These are phyloP conservation scores for Hydractinia symbiolongicarpus DNA, from an alignment of 30 jellyfish, hydroid and myxozoan species.

Conservation along the genomic window DNA sequence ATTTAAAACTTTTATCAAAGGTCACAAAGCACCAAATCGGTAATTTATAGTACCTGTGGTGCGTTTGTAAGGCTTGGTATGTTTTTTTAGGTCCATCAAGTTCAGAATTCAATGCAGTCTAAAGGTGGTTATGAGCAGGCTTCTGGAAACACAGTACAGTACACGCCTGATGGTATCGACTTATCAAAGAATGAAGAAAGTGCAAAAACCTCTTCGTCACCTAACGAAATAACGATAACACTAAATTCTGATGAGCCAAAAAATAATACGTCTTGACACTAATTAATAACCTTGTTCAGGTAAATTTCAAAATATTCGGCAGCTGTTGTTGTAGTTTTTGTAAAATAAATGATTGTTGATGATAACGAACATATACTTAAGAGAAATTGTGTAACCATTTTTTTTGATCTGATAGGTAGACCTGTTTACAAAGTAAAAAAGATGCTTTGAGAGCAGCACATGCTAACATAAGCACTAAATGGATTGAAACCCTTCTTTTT, in stretches of 20 bases:
- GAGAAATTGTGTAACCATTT: too few relatives aligned
- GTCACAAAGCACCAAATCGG: neutral
- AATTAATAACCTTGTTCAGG: neutral
- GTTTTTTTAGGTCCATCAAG: slow-evolving; percentile 50
- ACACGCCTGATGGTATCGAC: slow-evolving; percentile 39
- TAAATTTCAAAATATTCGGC: too few relatives aligned
- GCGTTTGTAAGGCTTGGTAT: neutral
- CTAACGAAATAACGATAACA: slow-evolving; percentile 3
- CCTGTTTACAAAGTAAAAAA: too few relatives aligned
- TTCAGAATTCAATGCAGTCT: slow-evolving; percentile 75
- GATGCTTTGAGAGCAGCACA: too few relatives aligned
- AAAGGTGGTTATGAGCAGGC: slow-evolving; percentile 70
- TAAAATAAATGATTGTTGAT: too few relatives aligned
- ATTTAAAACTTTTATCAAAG: neutral
- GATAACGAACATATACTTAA: too few relatives aligned
- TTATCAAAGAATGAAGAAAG: slow-evolving; percentile 6
- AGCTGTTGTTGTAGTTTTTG: too few relatives aligned
- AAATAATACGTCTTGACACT: neutral
- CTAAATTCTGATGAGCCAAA: slow-evolving; percentile 2
- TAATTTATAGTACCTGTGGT: too few relatives aligned
- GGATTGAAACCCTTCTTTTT: too few relatives aligned
- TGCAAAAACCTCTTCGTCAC: slow-evolving; percentile 1
- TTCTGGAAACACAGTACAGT: slow-evolving; percentile 3
- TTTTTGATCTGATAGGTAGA: too few relatives aligned
- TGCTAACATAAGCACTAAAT: too few relatives aligned